These are phyloP conservation scores for Girardinus metallicus DNA, from an alignment of 2,797 vertebrate genomes.

Conservation along the genomic window DNA sequence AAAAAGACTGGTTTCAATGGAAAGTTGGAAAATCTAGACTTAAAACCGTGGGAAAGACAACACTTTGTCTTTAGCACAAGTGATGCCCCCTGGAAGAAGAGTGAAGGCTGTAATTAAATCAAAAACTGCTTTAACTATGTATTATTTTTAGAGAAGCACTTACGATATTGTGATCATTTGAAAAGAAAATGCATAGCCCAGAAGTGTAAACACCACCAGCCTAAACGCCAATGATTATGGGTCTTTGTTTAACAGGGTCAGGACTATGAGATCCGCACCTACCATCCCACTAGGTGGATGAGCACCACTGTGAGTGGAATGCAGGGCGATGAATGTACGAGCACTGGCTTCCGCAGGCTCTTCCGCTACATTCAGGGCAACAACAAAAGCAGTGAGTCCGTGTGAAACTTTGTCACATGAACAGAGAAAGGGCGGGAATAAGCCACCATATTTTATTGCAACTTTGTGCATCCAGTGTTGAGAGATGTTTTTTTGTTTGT, in stretches of 20 bases:
- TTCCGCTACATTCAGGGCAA: slow-evolving; percentile 82
- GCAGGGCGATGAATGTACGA: slow-evolving; percentile 64
- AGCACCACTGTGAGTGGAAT: slow-evolving; percentile 75
- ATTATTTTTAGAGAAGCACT: not conserved
- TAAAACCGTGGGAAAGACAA: not conserved
- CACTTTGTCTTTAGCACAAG: not conserved
- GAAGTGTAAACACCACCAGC: no score
- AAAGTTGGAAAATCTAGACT: not conserved
- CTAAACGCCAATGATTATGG: not conserved
- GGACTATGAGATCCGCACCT: slow-evolving; percentile 81
- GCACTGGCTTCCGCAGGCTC: slow-evolving; percentile 74
- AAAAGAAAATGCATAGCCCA: not conserved
- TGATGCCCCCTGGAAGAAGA: not conserved
- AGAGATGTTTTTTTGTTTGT: not conserved
- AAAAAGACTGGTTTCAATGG: not conserved
- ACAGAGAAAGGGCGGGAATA: not conserved
- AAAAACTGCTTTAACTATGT: not conserved
- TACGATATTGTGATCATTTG: not conserved
- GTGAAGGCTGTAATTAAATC: not conserved
- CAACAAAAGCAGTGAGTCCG: slow-evolving; percentile 76
- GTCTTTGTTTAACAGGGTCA: slow-evolving; percentile 52
- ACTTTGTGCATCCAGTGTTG: not conserved
- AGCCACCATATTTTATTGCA: not conserved
- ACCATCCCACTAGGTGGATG: slow-evolving; percentile 76
- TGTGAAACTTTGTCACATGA: not conserved